These are phyloP conservation scores for Megalops cyprinoides DNA, from an alignment of 2,797 vertebrate genomes.

Conservation along the genomic window DNA sequence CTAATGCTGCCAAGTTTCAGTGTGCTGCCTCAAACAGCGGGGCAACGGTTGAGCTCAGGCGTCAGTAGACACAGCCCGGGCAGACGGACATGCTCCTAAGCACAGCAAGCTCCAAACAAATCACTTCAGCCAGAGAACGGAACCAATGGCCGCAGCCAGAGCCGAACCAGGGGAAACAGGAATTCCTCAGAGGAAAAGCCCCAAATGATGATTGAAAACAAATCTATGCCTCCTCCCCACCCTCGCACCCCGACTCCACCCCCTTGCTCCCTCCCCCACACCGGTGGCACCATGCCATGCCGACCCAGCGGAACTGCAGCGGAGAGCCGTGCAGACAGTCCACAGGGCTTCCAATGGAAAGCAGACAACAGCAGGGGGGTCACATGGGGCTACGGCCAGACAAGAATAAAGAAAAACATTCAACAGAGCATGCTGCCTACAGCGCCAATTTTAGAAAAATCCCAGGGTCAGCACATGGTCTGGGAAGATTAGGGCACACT, in stretches of 20 bases:
- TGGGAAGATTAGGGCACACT: constrained; percentile 47
- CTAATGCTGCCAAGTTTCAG: background rate
- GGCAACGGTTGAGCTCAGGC: background rate
- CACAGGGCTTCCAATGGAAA: constrained; percentile 50
- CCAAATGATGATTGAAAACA: constrained; percentile 19
- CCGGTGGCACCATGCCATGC: constrained; percentile 53
- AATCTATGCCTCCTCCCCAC: background rate
- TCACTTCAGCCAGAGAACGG: background rate
- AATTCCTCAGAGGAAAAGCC: constrained; percentile 12
- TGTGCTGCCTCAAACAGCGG: background rate
- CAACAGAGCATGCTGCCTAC: background rate
- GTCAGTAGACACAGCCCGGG: background rate
- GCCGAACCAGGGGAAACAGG: background rate
- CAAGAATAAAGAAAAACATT: constrained; percentile 31
- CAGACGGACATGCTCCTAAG: background rate
- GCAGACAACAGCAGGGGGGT: constrained; percentile 37
- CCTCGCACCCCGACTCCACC: constrained; percentile 18
- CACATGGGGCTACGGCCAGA: constrained; percentile 39
- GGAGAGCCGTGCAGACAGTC: constrained; percentile 59
- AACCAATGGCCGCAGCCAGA: background rate
- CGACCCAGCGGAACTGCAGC: constrained; percentile 59
- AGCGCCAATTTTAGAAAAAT: constrained; percentile 36
- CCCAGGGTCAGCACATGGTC: constrained; percentile 52
- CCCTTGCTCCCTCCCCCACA: constrained; percentile 33
- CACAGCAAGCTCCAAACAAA: background rate